These are phyloP conservation scores for Cantharis rufa DNA, from an alignment of 2,888 invertebrate genomes.

Conservation along the genomic window DNA sequence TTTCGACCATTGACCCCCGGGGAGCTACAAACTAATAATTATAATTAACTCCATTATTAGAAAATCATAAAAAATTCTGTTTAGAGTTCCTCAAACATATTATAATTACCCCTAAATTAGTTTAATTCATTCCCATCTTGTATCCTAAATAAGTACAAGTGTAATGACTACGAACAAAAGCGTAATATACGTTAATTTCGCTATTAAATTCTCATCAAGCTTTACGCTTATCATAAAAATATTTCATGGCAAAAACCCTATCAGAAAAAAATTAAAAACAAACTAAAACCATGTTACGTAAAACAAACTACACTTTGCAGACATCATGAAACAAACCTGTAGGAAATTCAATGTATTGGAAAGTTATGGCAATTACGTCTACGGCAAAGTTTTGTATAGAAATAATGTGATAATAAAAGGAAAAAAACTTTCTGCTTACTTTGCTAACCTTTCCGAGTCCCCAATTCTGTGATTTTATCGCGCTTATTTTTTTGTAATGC, in stretches of 20 bases:
- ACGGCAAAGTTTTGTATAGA: background rate
- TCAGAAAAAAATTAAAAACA: background rate
- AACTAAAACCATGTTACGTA: background rate
- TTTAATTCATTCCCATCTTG: background rate
- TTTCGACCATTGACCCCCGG: background rate
- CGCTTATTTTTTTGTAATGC: background rate
- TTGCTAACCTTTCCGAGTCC: background rate
- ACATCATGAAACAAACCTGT: background rate
- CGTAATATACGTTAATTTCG: background rate
- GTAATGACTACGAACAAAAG: background rate
- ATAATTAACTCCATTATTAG: background rate
- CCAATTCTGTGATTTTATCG: background rate
- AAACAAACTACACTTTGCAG: background rate
- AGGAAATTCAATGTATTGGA: background rate
- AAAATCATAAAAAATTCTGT: background rate
- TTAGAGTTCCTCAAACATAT: background rate
- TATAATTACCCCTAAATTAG: background rate
- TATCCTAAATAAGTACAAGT: background rate
- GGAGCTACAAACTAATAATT: background rate
- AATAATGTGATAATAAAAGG: background rate
- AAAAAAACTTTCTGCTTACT: background rate
- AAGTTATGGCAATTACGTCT: background rate
- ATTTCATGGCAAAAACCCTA: background rate
- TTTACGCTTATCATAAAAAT: background rate
- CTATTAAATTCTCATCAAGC: slow-evolving; percentile 1